These are phyloP conservation scores for Bombus superbus DNA, from an alignment of 1,140 invertebrate species.

Conservation along the genomic window DNA sequence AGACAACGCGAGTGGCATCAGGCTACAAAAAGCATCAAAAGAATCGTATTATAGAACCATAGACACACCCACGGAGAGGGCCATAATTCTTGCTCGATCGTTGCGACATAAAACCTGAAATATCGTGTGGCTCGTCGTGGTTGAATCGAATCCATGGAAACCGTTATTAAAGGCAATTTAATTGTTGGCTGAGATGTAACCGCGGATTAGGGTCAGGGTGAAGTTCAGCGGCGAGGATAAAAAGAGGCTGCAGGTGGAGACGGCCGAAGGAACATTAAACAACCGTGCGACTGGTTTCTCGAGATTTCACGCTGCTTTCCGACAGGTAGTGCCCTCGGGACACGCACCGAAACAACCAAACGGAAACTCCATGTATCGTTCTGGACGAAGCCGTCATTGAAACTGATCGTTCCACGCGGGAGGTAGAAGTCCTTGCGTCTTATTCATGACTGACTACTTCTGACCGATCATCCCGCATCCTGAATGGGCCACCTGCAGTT, in stretches of 20 bases:
- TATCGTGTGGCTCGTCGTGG: too few relatives aligned
- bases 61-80: background rate
- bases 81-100: background rate
- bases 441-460: slow-evolving; percentile 59
- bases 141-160: background rate
- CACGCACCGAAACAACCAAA: background rate
- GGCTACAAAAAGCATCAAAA: background rate
- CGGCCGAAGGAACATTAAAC: slow-evolving; percentile 31
- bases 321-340: slow-evolving; percentile 46
- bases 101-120: background rate
- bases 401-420: slow-evolving; percentile 61
- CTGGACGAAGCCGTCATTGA: slow-evolving; percentile 38
- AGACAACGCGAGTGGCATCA: background rate
- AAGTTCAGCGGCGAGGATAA: slow-evolving; percentile 29
- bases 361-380: slow-evolving; percentile 29
- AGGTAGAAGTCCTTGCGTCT: slow-evolving; percentile 38
- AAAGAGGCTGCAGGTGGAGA: slow-evolving; percentile 42
- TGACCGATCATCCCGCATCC: slow-evolving; percentile 28
- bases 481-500: slow-evolving; percentile 47
- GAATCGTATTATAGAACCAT: background rate
- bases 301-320: slow-evolving; percentile 49
- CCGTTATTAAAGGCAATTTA: background rate
- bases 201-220: slow-evolving; percentile 10
- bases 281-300: slow-evolving; percentile 59
- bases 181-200: background rate